These are phyloP conservation scores for Ernsta delagoae DNA, from an alignment of 2,888 invertebrate genomes.

Conservation along the genomic window DNA sequence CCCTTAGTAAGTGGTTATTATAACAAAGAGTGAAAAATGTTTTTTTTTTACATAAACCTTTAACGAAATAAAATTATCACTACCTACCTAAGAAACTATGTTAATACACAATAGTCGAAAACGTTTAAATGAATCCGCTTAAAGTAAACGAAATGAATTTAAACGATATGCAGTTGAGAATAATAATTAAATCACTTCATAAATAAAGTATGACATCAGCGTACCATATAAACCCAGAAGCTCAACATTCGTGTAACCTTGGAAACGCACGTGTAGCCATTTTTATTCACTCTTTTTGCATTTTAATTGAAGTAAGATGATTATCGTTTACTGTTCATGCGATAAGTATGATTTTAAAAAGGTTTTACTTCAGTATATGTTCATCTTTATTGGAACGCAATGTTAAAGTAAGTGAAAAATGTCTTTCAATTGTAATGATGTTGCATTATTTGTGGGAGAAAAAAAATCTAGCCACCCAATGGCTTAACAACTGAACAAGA, in stretches of 20 bases:
- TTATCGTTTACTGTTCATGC: background rate
- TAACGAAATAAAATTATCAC: no score
- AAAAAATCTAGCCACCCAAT: conserved; percentile 13
- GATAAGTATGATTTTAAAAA: background rate
- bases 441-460: conserved; percentile 4
- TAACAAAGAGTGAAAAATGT: no score
- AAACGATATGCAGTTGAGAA: conserved; percentile 4
- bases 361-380: no score
- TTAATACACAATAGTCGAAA: background rate
- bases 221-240: conserved; percentile 4
- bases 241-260: conserved; percentile 5
- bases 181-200: conserved; percentile 15
- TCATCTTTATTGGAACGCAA: background rate
- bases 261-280: conserved; percentile 7
- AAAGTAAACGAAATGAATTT: conserved; percentile 5
- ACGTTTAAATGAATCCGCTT: background rate
- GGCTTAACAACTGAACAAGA: conserved; percentile 30
- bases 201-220: conserved; percentile 15
- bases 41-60: no score
- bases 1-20: no score
- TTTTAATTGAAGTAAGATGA: background rate
- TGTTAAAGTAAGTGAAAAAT: background rate
- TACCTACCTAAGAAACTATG: no score
- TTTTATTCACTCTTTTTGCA: background rate
- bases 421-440: background rate